phyloP scores from a whole-genome alignment of 1,140 invertebrate genomes.

The Aphis gossypii region DNA sequence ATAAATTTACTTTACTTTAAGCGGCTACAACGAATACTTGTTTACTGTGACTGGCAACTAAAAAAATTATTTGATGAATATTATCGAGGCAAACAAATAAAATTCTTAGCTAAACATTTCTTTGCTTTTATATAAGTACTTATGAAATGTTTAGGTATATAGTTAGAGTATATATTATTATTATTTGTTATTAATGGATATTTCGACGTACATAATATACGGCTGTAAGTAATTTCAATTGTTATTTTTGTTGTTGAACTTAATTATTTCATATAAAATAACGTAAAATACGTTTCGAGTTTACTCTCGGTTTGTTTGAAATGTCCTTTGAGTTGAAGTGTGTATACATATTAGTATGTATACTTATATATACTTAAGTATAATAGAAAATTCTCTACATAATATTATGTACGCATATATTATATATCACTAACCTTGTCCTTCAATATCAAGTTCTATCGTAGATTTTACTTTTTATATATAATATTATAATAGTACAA shows the following conservation, averaged over 20 bases:
- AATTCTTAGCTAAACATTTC: not conserved
- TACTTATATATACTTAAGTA: not conserved
- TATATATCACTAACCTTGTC: not conserved
- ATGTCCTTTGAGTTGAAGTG: not conserved
- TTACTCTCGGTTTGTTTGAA: not conserved
- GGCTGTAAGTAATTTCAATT: not conserved
- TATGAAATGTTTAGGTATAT: too few relatives aligned
- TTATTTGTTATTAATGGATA: not conserved
- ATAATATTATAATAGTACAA: constrained; percentile 2
- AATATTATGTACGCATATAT: not conserved
- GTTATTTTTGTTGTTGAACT: not conserved
- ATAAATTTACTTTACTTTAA: not conserved
- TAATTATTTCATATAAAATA: constrained; percentile 3
- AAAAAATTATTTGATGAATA: not conserved
- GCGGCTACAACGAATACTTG: not conserved
- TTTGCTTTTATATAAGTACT: not conserved
- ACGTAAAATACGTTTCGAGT: not conserved
- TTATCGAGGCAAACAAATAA: not conserved
- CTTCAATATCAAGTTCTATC: not conserved
- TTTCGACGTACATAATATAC: not conserved
- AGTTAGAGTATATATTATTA: not conserved
- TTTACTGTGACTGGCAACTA: not conserved
- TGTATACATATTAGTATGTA: not conserved
- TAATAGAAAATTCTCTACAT: not conserved
- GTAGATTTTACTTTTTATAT: not conserved